Conservation (phyloP, 2,113 vertebrate genomes). For the Callipepla squamata region DNA sequence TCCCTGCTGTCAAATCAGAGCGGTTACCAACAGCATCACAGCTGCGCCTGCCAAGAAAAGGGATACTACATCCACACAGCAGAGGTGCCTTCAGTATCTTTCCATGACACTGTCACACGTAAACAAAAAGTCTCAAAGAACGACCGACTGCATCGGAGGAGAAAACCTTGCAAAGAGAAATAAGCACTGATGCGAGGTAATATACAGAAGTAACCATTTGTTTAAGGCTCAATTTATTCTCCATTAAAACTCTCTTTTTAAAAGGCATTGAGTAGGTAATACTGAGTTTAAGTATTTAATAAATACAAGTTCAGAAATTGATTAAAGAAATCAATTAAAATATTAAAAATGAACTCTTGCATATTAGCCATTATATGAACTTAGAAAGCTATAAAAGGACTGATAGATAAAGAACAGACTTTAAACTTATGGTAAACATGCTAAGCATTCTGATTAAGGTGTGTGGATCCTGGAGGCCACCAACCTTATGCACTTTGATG, state of each 20-base stretch:
- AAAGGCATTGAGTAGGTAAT: conserved; percentile 89
- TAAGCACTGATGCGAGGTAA: conserved; percentile 84
- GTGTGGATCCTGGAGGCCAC: conserved; percentile 75
- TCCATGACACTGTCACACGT: conserved; percentile 79
- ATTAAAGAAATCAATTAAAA: conserved; percentile 85
- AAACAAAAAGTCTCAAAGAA: conserved; percentile 78
- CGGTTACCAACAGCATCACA: conserved; percentile 43
- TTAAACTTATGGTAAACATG: conserved; percentile 84
- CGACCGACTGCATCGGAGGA: conserved; percentile 71
- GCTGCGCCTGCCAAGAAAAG: conserved; percentile 71
- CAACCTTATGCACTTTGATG: conserved; percentile 78
- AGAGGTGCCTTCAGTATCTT: conserved; percentile 71
- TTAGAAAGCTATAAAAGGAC: conserved; percentile 84
- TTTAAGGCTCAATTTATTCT: conserved; percentile 89
- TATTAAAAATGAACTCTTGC: conserved; percentile 84
- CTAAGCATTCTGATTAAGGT: conserved; percentile 81
- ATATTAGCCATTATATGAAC: conserved; percentile 86
- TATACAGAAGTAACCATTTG: conserved; percentile 85
- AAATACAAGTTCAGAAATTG: conserved; percentile 86
- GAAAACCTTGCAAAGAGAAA: conserved; percentile 79
- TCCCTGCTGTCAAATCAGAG: background rate
- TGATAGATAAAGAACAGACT: conserved; percentile 81
- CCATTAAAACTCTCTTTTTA: conserved; percentile 84
- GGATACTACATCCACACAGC: conserved; percentile 69
- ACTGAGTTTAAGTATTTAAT: conserved; percentile 89